Evolutionary conservation across 1,140 invertebrate genomes (phyloP), one percentile per base, ranked within the genome.

Genomic region (Dolichoris vasculosae): DNA sequence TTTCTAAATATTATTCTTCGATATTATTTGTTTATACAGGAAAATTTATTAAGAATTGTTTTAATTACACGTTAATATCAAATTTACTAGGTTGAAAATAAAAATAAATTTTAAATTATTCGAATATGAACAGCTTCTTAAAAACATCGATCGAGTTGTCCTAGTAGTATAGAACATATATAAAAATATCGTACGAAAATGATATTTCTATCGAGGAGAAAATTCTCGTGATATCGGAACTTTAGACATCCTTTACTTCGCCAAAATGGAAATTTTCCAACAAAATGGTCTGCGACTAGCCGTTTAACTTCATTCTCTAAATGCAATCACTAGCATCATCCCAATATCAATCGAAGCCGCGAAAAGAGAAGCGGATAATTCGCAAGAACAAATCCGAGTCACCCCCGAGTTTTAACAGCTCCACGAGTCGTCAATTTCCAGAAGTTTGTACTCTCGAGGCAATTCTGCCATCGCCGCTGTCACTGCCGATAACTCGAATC

Each of bases 401-500:
- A 46, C 73, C n/a, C 2, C 7, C 32, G 30, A 59, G 32, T 7
- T 32, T 86, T 87, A 88, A 59, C 81, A 83, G 83, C 67, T 85
- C 77, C 55, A 87, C 80, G 85, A 87, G 88, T 88, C 88, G 89
- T 89, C 88, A 90, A 77, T 89, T 88, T 87, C 83, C 87, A 84
- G 51, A 79, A 85, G 83, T 75, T 84, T 84, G 11, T 83, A 84
- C 90, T 90, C 82, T 87, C 88, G 77, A 79, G 82, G 63, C 64
- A 15, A 67, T 13, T 32, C 1, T 7, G 8, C 82, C 86, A 79
- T 89, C 86, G 88, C 87, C 87, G 15, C 26, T 26, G 55, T 3
- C 23, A 26, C 91, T 93, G 91, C 89, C 91, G 87, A 91, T 91
- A 91, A 93, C 91, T 89, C 89, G 87, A 89, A 91, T 92, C 92